phyloP scores from a whole-genome alignment of 35 echinoderm and acorn worm species.

The Heliocidaris tuberculata region DNA sequence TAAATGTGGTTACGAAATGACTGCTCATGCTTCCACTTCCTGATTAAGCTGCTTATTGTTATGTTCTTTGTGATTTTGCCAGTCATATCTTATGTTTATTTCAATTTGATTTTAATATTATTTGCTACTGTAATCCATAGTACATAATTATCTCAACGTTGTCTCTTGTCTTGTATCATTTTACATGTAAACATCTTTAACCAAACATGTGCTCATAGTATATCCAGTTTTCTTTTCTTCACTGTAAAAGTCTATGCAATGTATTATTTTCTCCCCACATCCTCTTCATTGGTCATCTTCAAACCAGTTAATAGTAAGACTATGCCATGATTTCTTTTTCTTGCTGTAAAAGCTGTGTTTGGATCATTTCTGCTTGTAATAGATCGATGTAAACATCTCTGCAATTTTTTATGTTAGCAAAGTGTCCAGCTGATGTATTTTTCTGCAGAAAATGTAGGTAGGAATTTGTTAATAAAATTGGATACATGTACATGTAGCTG shows the following conservation, averaged over 20 bases:
- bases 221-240: constrained; percentile 1
- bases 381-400: no score
- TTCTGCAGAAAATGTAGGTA: no score
- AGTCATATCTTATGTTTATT: neutral
- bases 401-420: no score
- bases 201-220: neutral
- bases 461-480: no score
- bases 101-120: neutral
- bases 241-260: neutral
- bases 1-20: neutral
- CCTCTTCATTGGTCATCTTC: neutral
- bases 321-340: neutral
- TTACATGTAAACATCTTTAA: neutral
- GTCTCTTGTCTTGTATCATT: neutral
- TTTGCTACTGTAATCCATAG: neutral
- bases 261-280: neutral
- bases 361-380: no score
- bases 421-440: no score
- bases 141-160: neutral
- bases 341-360: no score
- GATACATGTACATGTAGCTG: no score
- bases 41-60: neutral
- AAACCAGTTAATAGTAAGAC: neutral
- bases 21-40: neutral
- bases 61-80: neutral